Conservation (phyloP, 35 echinoderm and acorn worm species). For the Lytechinus pictus region DNA sequence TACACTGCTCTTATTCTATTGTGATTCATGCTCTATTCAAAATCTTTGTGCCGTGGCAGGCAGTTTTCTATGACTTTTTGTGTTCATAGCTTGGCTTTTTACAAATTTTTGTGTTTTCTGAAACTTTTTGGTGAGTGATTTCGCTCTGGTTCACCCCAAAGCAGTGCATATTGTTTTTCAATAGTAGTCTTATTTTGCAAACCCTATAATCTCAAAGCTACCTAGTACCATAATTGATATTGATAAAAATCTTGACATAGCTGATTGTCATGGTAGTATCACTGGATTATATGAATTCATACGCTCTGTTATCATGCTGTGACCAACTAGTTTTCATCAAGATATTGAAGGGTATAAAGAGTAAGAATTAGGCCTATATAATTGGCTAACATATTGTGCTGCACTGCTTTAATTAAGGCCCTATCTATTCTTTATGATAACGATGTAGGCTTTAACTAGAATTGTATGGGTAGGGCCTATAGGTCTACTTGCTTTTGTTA, state of each 20-base stretch:
- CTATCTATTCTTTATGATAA: too few relatives aligned
- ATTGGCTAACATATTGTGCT: too few relatives aligned
- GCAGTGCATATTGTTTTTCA: background rate
- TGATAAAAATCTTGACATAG: too few relatives aligned
- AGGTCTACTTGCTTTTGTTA: too few relatives aligned
- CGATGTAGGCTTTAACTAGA: too few relatives aligned
- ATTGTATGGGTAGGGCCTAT: too few relatives aligned
- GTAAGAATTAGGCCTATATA: too few relatives aligned
- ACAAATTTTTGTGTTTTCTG: slow-evolving; percentile 5
- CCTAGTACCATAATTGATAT: background rate
- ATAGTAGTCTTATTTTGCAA: background rate
- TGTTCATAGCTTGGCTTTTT: background rate
- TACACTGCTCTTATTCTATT: background rate
- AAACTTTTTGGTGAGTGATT: background rate
- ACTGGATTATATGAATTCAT: background rate
- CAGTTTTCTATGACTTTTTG: slow-evolving; percentile 12
- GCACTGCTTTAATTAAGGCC: too few relatives aligned
- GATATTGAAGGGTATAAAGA: too few relatives aligned
- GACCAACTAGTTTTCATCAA: background rate
- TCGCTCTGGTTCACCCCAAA: background rate
- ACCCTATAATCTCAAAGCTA: background rate
- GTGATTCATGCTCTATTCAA: background rate
- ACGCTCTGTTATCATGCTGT: background rate
- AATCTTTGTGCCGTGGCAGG: background rate
- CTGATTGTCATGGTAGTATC: too few relatives aligned